Evolutionary conservation across 2,113 vertebrate species (phyloP).

Genomic region (Glaucidium brasilianum): DNA sequence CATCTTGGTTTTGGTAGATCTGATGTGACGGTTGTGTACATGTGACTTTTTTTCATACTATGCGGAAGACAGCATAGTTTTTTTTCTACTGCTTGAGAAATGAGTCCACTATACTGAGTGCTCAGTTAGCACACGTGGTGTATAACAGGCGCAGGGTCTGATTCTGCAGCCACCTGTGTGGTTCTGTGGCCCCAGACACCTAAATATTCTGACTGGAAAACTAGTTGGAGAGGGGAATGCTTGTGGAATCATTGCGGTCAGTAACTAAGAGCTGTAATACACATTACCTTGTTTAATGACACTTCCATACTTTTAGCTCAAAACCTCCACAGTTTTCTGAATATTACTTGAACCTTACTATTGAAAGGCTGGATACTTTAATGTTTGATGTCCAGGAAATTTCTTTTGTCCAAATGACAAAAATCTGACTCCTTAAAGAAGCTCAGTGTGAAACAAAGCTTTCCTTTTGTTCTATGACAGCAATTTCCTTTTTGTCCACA

Average conservation of each 20-base stretch:
- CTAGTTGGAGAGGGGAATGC: not conserved
- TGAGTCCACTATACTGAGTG: too few relatives aligned
- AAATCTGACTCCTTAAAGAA: not conserved
- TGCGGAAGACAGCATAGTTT: not conserved
- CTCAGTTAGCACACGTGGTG: accelerated
- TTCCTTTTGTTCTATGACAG: not conserved
- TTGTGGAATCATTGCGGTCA: not conserved
- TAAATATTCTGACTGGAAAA: not conserved
- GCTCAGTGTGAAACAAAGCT: not conserved
- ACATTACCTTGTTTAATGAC: not conserved
- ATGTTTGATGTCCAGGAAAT: accelerated
- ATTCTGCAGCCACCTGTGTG: accelerated
- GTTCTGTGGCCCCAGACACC: not conserved
- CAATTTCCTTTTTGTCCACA: not conserved
- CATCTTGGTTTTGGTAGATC: not conserved
- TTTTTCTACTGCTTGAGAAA: not conserved
- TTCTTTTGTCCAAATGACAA: not conserved
- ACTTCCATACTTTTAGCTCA: not conserved
- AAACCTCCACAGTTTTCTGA: not conserved
- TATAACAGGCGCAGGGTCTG: too few relatives aligned
- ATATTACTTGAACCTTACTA: not conserved
- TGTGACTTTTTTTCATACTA: not conserved
- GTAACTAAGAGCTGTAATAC: not conserved
- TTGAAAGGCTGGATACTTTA: not conserved
- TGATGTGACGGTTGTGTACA: not conserved